phyloP scores from a whole-genome alignment of 2,797 vertebrate genomes.

The Hoplostethus mediterraneus region DNA sequence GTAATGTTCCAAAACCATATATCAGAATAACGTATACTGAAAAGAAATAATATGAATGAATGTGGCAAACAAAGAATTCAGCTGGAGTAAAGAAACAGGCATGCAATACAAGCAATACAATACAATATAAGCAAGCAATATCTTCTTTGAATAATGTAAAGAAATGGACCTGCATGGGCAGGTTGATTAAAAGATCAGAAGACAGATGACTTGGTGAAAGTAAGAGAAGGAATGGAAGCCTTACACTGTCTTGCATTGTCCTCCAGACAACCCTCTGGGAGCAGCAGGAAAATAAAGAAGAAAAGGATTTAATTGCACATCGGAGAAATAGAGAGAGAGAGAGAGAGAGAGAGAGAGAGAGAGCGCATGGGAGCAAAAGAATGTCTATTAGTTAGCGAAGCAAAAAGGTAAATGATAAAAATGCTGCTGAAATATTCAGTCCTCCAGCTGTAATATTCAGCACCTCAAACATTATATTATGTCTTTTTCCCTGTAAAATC shows the following conservation, averaged over 20 bases:
- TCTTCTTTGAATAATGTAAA: conserved; percentile 59
- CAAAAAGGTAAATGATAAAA: conserved; percentile 78
- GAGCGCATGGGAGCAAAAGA: conserved; percentile 49
- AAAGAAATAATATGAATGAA: background rate
- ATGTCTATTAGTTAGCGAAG: conserved; percentile 72
- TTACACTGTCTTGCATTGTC: conserved; percentile 99
- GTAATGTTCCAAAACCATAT: no score
- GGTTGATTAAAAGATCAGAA: conserved; percentile 75
- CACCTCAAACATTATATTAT: conserved; percentile 36
- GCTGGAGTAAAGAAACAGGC: conserved; percentile 41
- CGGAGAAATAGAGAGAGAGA: conserved; percentile 57
- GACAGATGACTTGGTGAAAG: conserved; percentile 79
- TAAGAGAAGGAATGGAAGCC: conserved; percentile 87
- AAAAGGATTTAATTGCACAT: conserved; percentile 90
- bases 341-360: conserved; percentile 43
- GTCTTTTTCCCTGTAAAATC: conserved; percentile 32
- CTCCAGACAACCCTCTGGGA: conserved; percentile 99
- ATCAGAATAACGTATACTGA: background rate
- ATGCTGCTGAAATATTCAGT: conserved; percentile 56
- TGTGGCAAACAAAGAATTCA: conserved; percentile 16
- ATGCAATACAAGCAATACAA: background rate
- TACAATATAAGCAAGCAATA: conserved; percentile 57
- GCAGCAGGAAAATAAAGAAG: conserved; percentile 89
- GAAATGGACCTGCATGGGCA: conserved; percentile 26
- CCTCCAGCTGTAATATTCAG: conserved; percentile 36